Conservation (phyloP, 37 sponge, comb jelly and placozoan species). For the Haliclona indistincta region DNA sequence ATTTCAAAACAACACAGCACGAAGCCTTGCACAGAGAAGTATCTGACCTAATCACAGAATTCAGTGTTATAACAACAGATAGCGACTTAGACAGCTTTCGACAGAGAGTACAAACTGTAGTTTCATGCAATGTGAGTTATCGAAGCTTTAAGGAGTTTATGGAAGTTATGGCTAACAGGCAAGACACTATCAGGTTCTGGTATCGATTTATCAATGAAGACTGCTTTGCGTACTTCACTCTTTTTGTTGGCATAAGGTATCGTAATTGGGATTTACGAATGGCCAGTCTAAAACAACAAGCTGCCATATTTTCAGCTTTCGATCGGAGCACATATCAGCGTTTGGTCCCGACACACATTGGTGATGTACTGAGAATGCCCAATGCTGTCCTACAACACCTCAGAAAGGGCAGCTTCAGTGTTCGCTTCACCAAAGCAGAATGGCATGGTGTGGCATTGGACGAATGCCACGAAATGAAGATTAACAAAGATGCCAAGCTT, state of each 20-base stretch:
- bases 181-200: constrained; percentile 31
- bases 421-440: neutral
- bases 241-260: constrained; percentile 7
- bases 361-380: constrained; percentile 5
- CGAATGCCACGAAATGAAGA: constrained; percentile 12
- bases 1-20: neutral
- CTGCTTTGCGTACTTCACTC: neutral
- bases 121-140: too few species aligned
- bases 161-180: neutral
- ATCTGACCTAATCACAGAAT: neutral
- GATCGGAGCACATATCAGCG: neutral
- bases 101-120: neutral
- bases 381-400: neutral
- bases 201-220: constrained; percentile 6
- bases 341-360: constrained; percentile 1
- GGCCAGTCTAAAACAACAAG: constrained; percentile 8
- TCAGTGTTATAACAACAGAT: neutral
- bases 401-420: neutral
- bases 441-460: constrained; percentile 22
- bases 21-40: too few species aligned
- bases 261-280: constrained; percentile 18
- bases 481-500: constrained; percentile 2
- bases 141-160: constrained; percentile 10
- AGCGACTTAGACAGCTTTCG: neutral
- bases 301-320: constrained; percentile 14